Percentiles rank a stretch among this genome's conserved stretches.
These are phyloP conservation scores for Dendrophyllia cribrosa DNA, from an alignment of 64 coral and sea anemone genomes.

Conservation along the genomic window DNA sequence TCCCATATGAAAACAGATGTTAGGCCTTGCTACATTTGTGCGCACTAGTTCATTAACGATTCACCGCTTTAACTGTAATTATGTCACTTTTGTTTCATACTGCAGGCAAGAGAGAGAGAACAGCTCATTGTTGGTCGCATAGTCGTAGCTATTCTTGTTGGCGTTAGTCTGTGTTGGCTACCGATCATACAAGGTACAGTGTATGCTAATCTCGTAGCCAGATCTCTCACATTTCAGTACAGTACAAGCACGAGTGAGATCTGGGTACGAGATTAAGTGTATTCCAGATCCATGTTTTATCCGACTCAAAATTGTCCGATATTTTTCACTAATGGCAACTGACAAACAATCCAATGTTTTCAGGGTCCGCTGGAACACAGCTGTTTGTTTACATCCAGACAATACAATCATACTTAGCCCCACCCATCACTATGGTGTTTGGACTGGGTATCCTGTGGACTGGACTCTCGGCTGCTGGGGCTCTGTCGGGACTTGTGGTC, in stretches of 20 bases:
- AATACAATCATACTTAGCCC: constrained; percentile 85
- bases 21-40: no score
- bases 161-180: constrained; percentile 82
- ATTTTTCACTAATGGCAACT: no score
- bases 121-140: constrained; percentile 90
- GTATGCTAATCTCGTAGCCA: not conserved
- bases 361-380: constrained; percentile 70
- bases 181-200: constrained; percentile 86
- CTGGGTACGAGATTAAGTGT: no score
- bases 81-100: not conserved
- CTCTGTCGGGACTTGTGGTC: constrained; percentile 67
- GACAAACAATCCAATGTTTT: not conserved
- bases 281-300: no score
- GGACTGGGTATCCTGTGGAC: constrained; percentile 93
- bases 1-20: no score
- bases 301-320: no score
- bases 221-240: not conserved
- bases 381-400: constrained; percentile 94
- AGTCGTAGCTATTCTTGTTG: constrained; percentile 70
- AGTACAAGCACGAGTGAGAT: no score
- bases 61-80: not conserved
- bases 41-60: not conserved
- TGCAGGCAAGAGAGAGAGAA: constrained; percentile 68
- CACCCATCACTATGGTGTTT: constrained; percentile 88
- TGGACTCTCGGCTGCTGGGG: constrained; percentile 70